Base-by-base conservation (phyloP, 2,797 vertebrate genomes). In the Rhodeus uyekii region DNA sequence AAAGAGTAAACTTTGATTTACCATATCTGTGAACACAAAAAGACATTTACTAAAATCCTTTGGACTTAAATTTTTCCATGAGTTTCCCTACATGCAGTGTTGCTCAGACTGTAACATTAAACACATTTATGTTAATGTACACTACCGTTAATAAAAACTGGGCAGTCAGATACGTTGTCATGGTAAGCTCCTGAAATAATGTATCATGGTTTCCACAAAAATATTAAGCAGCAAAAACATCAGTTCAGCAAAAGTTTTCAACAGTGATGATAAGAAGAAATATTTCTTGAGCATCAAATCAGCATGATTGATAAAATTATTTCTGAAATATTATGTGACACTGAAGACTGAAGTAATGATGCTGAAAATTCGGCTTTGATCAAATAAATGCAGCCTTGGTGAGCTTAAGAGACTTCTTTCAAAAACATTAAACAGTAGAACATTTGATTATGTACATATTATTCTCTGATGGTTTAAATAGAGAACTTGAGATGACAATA, bases 1-100 rank as follows among this genome's bases (percentile, higher is more conserved):
- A 80, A 39, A 76, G 60, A 4, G 16, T 82, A 78, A 79, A 61
- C 68, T 78, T 64, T 77, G 29, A 84, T 79, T 77, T 81, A 68
- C 32, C 29, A 32, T 50, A 39, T 46, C 48, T 58, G 83, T 86
- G 84, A 67, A 79, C 82, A n/a, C 79, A 38, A 71, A 53, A 36
- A 53, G 38, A 69, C 18, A 58, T 76, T 82, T 65, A 72, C 16
- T 48, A 18, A 19, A 84, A 34, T 38, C 36, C 10, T 44, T 13
- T 71, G 8, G 4, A 71, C 4, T 5, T n/a, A 53, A 22, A 1
- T 72, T 50, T 71, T 72, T 13, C 10, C 44, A 32, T n/a, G 29
- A 3, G 12, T 53, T n/a, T n/a, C 27, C 27, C 24, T 55, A 71
- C 27, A n/a, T 50, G 19, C 69, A 34, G 27, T 63, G 16, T 8